phyloP scores from a whole-genome alignment of 2,113 vertebrate species.

The Orientallactaga bullata region DNA sequence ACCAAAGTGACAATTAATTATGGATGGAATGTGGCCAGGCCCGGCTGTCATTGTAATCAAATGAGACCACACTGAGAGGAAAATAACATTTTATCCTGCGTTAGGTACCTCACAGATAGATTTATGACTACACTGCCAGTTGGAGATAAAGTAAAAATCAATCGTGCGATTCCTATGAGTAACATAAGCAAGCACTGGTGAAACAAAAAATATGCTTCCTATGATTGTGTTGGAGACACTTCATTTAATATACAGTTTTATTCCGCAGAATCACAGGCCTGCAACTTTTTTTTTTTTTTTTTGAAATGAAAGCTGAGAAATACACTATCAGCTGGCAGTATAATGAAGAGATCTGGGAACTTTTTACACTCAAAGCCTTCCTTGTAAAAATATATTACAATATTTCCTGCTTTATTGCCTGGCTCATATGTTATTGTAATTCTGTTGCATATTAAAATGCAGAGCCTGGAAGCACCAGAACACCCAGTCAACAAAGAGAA shows the following conservation, averaged over 20 bases:
- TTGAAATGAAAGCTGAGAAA: conserved; percentile 65
- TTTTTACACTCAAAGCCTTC: conserved; percentile 60
- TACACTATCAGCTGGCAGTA: conserved; percentile 37
- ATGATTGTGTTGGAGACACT: conserved; percentile 52
- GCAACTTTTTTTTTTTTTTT: neutral
- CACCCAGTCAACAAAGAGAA: conserved; percentile 52
- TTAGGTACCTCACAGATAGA: conserved; percentile 53
- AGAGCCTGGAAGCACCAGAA: conserved; percentile 35
- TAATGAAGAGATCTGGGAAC: conserved; percentile 62
- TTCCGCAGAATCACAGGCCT: conserved; percentile 39
- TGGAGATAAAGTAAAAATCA: conserved; percentile 68
- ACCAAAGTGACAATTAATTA: conserved; percentile 88
- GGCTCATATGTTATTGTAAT: conserved; percentile 61
- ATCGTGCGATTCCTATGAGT: conserved; percentile 55
- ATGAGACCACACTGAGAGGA: conserved; percentile 85
- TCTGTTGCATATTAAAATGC: conserved; percentile 50
- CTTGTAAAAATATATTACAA: conserved; percentile 65
- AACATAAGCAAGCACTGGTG: conserved; percentile 32
- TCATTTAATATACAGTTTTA: conserved; percentile 65
- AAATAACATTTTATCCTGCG: conserved; percentile 78
- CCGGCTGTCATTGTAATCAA: conserved; percentile 84
- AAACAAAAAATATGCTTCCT: conserved; percentile 75
- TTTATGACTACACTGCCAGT: conserved; percentile 36
- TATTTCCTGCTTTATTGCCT: conserved; percentile 58
- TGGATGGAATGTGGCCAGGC: conserved; percentile 85